phyloP scores from a whole-genome alignment of 2,113 vertebrate genomes.

The Ophiodon elongatus region DNA sequence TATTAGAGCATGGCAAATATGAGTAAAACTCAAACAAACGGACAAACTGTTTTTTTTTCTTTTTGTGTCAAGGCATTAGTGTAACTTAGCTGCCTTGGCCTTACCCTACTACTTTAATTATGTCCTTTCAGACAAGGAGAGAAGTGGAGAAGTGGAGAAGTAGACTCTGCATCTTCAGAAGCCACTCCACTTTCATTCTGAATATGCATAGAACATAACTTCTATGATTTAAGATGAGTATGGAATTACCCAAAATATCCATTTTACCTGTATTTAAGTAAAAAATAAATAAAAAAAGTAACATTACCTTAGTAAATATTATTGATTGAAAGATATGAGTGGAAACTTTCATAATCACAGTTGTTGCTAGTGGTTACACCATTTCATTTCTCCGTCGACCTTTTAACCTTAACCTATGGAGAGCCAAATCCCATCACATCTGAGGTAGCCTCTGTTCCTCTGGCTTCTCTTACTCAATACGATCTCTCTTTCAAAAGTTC shows the following conservation, averaged over 20 bases:
- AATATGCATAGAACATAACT: background rate
- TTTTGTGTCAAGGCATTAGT: background rate
- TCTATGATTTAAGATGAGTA: too few species aligned
- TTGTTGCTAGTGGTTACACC: slow-evolving; percentile 29
- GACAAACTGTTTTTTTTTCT: background rate
- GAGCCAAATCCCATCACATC: background rate
- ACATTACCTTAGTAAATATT: background rate
- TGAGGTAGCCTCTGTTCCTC: background rate
- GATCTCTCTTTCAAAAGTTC: background rate
- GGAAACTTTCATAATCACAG: background rate
- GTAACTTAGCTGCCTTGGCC: background rate
- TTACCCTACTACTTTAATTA: background rate
- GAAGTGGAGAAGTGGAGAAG: background rate
- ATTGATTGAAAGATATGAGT: background rate
- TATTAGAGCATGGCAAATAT: background rate
- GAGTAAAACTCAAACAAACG: background rate
- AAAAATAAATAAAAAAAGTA: background rate
- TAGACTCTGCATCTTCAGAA: background rate
- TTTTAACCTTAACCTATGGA: background rate
- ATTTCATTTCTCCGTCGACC: background rate
- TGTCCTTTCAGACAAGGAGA: background rate
- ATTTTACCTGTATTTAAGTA: background rate
- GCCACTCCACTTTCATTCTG: background rate
- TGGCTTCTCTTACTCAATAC: background rate
- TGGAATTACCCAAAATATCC: background rate